These are phyloP conservation scores for Goniozus legneri DNA, from an alignment of 1,140 invertebrate genomes.

Conservation along the genomic window DNA sequence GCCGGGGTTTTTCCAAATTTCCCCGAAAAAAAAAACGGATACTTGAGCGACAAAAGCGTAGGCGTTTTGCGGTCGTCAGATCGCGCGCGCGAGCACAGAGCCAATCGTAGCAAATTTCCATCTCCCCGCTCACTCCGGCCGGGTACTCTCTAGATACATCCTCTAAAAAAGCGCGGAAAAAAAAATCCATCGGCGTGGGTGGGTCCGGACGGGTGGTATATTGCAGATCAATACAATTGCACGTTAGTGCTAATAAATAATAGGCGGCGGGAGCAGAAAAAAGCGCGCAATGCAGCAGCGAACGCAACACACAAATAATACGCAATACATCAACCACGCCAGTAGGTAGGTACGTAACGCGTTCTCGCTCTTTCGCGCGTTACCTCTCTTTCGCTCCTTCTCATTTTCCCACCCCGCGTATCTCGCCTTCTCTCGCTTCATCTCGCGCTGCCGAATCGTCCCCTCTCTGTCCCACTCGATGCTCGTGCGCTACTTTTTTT, in stretches of 20 bases:
- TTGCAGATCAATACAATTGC: constrained; percentile 57
- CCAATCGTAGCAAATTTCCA: constrained; percentile 47
- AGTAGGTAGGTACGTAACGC: constrained; percentile 44
- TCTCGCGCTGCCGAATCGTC: constrained; percentile 13
- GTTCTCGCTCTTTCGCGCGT: constrained; percentile 24
- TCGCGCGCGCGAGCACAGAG: constrained; percentile 38
- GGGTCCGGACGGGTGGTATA: constrained; percentile 46
- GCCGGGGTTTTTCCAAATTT: no score
- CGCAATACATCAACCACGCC: constrained; percentile 52
- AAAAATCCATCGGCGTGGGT: constrained; percentile 51
- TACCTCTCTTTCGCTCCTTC: constrained; percentile 8
- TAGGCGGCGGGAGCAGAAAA: constrained; percentile 55
- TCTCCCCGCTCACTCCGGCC: constrained; percentile 49
- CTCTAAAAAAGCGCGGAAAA: constrained; percentile 53
- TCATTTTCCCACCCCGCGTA: neutral
- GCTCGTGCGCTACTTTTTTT: neutral
- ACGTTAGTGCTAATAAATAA: constrained; percentile 58
- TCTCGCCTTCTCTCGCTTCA: constrained; percentile 24
- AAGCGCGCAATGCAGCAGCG: constrained; percentile 54
- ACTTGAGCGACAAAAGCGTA: constrained; percentile 2
- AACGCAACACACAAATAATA: constrained; percentile 56
- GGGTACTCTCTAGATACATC: constrained; percentile 54
- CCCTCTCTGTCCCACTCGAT: neutral
- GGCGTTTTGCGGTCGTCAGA: constrained; percentile 48
- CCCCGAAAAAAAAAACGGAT: no score